Base-by-base conservation (phyloP, 2,113 vertebrate species). In the Candoia aspera region DNA sequence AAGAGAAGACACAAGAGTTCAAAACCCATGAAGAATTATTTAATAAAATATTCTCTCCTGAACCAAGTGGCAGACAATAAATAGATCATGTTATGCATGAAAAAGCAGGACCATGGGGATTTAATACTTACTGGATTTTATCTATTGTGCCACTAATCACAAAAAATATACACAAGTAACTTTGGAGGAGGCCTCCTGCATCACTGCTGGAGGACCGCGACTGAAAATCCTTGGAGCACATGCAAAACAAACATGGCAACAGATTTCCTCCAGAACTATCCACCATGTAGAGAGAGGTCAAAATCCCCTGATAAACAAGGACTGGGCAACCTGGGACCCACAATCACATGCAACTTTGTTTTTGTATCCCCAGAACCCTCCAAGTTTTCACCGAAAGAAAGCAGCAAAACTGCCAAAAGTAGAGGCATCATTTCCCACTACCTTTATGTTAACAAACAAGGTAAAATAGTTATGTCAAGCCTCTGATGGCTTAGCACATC, bases 1-100 rank as follows among this genome's bases (percentile, higher is more conserved):
- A 93, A 95, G 84, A 97, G 91, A 95, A 97, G 96, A 96, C 54
- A 92, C 33, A 89, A 95, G 89, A 96, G 90, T 0, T 96, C 95
- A 97, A 53, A 2, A 87, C 84, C 55, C 0, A 90, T 90, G 87
- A 33, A 90, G 55, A 86, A 87, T 83, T 42, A 83, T 57, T 46
- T 89, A 33, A 89, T 37, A 86, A 19, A 73, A 68, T 13, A 49
- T 9, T 88, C 13, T 84, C 21, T 88, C 73, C 46, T 23, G 53
- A 54, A 37, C 26, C 0, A 46, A 85, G 37, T 0, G 29, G 37
- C 58, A 46, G 73, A 23, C 37, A 83, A 19, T 55, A 21, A 83
- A 19, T 55, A 21, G 19, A 68, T 79, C 55, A 13, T 3, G n/a
- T 24, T 83, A 83, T 53, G 60, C 13, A 46, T 23, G 13, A n/a